Evolutionary conservation across 2,888 invertebrate genomes (phyloP).

Genomic region (Vesta saturnalis): DNA sequence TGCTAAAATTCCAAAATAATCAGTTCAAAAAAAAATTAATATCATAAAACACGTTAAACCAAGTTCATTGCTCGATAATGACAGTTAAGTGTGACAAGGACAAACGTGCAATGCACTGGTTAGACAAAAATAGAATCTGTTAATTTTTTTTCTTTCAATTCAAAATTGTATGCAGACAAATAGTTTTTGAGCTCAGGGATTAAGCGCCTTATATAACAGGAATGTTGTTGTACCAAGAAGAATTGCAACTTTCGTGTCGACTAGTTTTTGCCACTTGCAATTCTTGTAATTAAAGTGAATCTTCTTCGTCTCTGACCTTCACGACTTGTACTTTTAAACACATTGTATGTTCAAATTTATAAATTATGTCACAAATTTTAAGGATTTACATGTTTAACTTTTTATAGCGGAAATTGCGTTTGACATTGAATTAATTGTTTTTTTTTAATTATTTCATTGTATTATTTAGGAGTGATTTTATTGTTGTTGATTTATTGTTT

Average conservation of each 20-base stretch:
- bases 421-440: constrained; percentile 4
- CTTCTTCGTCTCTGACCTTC: constrained; percentile 34
- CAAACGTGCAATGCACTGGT: constrained; percentile 13
- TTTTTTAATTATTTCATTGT: not conserved
- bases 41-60: constrained; percentile 34
- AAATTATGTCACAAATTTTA: constrained; percentile 1
- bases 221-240: constrained; percentile 22
- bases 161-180: constrained; percentile 3
- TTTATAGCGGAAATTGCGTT: not conserved
- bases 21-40: constrained; percentile 25
- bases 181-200: too few relatives aligned
- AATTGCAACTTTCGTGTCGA: constrained; percentile 22
- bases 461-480: too few relatives aligned
- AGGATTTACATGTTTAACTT: not conserved
- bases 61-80: constrained; percentile 39
- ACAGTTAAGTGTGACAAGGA: constrained; percentile 32
- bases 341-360: constrained; percentile 5
- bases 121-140: constrained; percentile 25
- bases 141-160: constrained; percentile 6
- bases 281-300: constrained; percentile 28
- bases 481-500: too few relatives aligned
- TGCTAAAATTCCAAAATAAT: constrained; percentile 31
- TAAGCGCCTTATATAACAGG: constrained; percentile 17
- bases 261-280: constrained; percentile 33
- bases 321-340: constrained; percentile 9